A percentile compares a stretch with the other conserved stretches of the same genome.
These are phyloP conservation scores for Heliocidaris erythrogramma DNA, from an alignment of 35 echinoderm and acorn worm genomes.

Conservation along the genomic window DNA sequence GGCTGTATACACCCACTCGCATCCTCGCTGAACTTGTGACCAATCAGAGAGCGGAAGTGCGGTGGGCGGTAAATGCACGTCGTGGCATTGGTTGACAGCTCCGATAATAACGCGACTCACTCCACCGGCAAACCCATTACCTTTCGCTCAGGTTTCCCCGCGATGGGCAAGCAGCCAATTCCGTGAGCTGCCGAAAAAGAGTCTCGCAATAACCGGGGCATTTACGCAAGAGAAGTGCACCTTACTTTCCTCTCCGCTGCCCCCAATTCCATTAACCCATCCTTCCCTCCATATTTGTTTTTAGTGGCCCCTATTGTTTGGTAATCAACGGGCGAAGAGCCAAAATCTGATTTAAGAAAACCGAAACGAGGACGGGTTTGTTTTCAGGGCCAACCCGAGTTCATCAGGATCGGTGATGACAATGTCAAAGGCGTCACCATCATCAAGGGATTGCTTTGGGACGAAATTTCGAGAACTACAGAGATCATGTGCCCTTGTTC, in stretches of 20 bases:
- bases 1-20: neutral
- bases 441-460: neutral
- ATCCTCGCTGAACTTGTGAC: neutral
- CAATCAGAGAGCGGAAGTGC: neutral
- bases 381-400: neutral
- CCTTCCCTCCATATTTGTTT: neutral
- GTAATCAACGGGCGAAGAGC: neutral
- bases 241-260: neutral
- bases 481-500: neutral
- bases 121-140: neutral
- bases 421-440: neutral
- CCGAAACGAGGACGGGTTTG: neutral
- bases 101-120: neutral
- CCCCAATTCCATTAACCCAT: neutral
- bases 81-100: neutral
- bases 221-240: constrained; percentile 9
- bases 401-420: neutral
- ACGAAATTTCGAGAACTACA: neutral
- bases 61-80: neutral
- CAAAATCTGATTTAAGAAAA: neutral
- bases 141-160: neutral
- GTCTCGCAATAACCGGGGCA: neutral
- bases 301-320: neutral
- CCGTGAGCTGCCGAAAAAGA: neutral
- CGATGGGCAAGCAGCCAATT: neutral